Evolutionary conservation across 1,140 invertebrate species (phyloP).

Genomic region (Drosophila sucinea): DNA sequence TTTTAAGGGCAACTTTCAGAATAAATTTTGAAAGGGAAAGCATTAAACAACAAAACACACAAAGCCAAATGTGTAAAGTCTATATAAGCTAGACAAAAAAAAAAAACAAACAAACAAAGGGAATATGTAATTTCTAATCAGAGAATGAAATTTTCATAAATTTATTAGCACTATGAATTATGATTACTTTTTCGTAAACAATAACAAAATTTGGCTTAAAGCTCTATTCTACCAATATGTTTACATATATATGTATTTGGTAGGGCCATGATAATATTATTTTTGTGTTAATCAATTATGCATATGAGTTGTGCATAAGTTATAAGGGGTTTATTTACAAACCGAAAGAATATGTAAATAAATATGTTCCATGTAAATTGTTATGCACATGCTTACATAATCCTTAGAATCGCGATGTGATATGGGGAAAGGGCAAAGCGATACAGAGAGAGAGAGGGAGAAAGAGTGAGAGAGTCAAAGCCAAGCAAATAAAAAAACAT

Average conservation of each 20-base stretch:
- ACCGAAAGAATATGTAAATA: conserved; percentile 47
- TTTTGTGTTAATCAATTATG: conserved; percentile 29
- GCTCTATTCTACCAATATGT: not conserved
- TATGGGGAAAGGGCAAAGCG: not conserved
- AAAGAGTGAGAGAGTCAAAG: not conserved
- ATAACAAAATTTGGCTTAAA: not conserved
- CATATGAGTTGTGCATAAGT: conserved; percentile 17
- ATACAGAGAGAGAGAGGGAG: not conserved
- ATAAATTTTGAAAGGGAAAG: no score
- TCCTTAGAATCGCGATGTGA: conserved; percentile 55
- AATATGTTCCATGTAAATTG: conserved; percentile 73
- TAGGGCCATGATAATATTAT: not conserved
- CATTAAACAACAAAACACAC: no score
- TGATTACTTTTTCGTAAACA: not conserved
- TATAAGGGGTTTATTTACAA: conserved; percentile 43
- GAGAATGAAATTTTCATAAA: not conserved
- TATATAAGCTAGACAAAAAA: no score
- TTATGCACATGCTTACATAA: conserved; percentile 52
- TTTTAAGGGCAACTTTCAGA: no score
- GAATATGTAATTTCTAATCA: not conserved
- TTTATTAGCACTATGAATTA: not conserved
- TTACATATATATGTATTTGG: not conserved
- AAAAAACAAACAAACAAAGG: not conserved
- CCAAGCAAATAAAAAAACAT: conserved; percentile 71
- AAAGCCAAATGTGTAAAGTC: no score